Percentiles rank a stretch among this genome's conserved stretches.
These are phyloP conservation scores for Sphenodon punctatus DNA, from an alignment of 2,797 vertebrate species.

Conservation along the genomic window DNA sequence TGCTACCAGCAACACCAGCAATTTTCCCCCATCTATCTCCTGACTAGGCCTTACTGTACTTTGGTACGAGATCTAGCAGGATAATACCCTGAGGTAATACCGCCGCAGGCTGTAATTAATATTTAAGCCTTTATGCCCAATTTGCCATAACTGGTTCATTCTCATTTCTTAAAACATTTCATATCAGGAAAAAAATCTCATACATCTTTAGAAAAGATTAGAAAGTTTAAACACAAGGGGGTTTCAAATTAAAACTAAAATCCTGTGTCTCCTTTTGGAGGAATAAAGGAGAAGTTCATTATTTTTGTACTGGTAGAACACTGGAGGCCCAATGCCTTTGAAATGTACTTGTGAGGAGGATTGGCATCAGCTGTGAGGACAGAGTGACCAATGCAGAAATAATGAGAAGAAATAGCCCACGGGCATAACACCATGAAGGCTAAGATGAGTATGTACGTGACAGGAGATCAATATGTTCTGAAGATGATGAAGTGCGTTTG, in stretches of 20 bases:
- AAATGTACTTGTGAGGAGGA: constrained; percentile 61
- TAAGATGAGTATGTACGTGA: constrained; percentile 40
- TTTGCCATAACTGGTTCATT: not conserved
- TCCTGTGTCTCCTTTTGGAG: not conserved
- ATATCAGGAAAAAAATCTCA: not conserved
- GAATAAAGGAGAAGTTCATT: not conserved
- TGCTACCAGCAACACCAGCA: not conserved
- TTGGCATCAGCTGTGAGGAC: constrained; percentile 54
- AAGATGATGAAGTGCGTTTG: constrained; percentile 50
- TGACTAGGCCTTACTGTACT: not conserved
- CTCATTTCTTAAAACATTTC: not conserved
- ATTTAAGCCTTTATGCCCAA: not conserved
- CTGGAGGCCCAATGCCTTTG: constrained; percentile 44
- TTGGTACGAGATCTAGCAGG: not conserved
- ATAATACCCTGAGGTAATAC: not conserved
- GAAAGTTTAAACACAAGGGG: not conserved
- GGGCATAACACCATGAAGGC: constrained; percentile 48
- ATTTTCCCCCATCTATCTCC: not conserved
- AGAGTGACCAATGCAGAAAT: constrained; percentile 54
- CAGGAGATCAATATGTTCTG: constrained; percentile 55
- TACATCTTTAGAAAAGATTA: not conserved
- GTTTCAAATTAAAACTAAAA: not conserved
- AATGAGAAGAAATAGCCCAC: constrained; percentile 52
- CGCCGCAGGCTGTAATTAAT: constrained; percentile 3
- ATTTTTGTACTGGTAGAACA: constrained; percentile 31